phyloP scores from a whole-genome alignment of 2,113 vertebrate genomes.

The Nematolebias whitei region DNA sequence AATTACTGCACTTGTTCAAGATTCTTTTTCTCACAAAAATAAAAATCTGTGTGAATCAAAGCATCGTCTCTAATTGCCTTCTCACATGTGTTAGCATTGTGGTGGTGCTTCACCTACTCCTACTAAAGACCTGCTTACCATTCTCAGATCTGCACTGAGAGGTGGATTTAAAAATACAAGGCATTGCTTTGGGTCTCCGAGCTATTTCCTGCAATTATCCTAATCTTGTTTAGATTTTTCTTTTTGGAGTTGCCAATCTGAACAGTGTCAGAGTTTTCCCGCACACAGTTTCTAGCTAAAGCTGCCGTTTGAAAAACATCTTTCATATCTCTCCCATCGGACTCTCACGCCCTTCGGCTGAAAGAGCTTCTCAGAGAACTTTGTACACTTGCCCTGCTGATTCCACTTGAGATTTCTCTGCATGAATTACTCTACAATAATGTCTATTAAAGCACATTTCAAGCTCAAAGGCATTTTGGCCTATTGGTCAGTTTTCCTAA shows the following conservation, averaged over 20 bases:
- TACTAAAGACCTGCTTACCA: constrained; percentile 46
- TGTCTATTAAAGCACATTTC: constrained; percentile 54
- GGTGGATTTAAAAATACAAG: constrained; percentile 73
- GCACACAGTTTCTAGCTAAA: constrained; percentile 53
- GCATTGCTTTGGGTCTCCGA: constrained; percentile 63
- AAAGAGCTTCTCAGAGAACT: constrained; percentile 51
- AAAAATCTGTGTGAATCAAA: constrained; percentile 65
- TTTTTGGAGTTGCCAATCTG: constrained; percentile 66
- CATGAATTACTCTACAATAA: constrained; percentile 55
- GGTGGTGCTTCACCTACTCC: constrained; percentile 56
- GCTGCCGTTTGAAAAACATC: constrained; percentile 41
- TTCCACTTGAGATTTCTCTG: constrained; percentile 64
- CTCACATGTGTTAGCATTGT: no score
- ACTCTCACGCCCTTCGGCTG: constrained; percentile 42
- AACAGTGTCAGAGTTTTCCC: constrained; percentile 56
- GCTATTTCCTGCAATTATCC: constrained; percentile 82
- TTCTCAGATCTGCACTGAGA: constrained; percentile 62
- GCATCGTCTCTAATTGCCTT: constrained; percentile 75
- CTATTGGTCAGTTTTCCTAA: constrained; percentile 66
- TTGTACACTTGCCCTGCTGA: constrained; percentile 66
- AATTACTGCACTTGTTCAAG: constrained; percentile 77
- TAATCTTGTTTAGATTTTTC: constrained; percentile 48
- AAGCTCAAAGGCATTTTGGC: constrained; percentile 62
- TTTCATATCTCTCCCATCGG: constrained; percentile 53
- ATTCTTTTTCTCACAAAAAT: constrained; percentile 64